These are phyloP conservation scores for Epinephelus malabaricus DNA, from an alignment of 2,797 vertebrate species.

Conservation along the genomic window DNA sequence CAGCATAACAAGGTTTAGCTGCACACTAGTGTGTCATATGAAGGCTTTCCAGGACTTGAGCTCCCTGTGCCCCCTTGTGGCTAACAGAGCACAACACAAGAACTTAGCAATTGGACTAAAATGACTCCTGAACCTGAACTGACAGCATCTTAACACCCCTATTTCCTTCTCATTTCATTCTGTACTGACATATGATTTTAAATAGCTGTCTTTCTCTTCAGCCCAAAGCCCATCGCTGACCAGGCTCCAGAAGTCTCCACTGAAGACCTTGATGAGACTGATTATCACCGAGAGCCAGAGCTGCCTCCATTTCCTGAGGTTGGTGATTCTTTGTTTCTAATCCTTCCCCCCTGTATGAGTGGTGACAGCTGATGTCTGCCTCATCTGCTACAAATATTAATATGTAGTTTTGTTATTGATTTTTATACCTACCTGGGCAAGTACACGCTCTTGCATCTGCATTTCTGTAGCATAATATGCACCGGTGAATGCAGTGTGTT, in stretches of 20 bases:
- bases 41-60: background rate
- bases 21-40: background rate
- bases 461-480: background rate
- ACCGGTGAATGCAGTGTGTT: background rate
- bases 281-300: conserved; percentile 39
- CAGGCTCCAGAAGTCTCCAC: conserved; percentile 29
- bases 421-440: background rate
- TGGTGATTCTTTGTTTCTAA: conserved; percentile 27
- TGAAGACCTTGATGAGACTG: conserved; percentile 36
- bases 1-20: conserved; percentile 7
- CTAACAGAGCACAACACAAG: conserved; percentile 30
- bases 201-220: conserved; percentile 32
- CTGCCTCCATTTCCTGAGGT: conserved; percentile 80
- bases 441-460: background rate
- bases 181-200: background rate
- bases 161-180: background rate
- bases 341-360: background rate
- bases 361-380: background rate
- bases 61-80: conserved; percentile 72
- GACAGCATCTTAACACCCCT: background rate
- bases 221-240: conserved; percentile 39
- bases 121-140: background rate
- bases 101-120: background rate
- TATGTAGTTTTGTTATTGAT: conserved; percentile 3
- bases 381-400: background rate